A percentile compares a stretch with the other conserved stretches of the same genome.
Conservation (phyloP, 2,888 invertebrate genomes). For the Euplexia lucipara region DNA sequence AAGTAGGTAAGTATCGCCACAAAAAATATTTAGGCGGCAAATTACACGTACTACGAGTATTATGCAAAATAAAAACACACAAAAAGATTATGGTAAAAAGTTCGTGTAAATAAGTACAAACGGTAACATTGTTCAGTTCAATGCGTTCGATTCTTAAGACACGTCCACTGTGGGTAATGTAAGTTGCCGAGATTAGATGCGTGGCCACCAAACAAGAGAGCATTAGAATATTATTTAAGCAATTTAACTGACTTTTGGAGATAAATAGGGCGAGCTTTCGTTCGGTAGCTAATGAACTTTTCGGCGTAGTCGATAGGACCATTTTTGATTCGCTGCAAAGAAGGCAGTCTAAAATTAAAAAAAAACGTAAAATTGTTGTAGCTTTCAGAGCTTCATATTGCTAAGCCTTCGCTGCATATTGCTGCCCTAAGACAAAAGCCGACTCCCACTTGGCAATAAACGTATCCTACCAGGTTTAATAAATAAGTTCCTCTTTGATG, state of each 20-base stretch:
- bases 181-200: constrained; percentile 83
- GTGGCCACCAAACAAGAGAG: constrained; percentile 72
- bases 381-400: too few species aligned
- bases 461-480: too few species aligned
- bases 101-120: constrained; percentile 77
- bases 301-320: too few species aligned
- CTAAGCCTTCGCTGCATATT: too few species aligned
- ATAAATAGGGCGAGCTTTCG: too few species aligned
- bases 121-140: constrained; percentile 86
- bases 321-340: too few species aligned
- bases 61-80: constrained; percentile 33
- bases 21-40: constrained; percentile 12
- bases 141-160: constrained; percentile 85
- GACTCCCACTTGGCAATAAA: too few species aligned
- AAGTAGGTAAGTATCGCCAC: background rate
- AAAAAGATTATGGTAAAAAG: constrained; percentile 55
- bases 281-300: too few species aligned
- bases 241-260: background rate
- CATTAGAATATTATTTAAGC: background rate
- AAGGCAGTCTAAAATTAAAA: too few species aligned
- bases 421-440: too few species aligned
- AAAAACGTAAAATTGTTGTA: too few species aligned
- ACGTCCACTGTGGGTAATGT: constrained; percentile 86
- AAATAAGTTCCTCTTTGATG: too few species aligned
- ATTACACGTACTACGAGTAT: constrained; percentile 17